Base-by-base conservation (phyloP, 2,797 vertebrate genomes). In the Podarcis siculus region DNA sequence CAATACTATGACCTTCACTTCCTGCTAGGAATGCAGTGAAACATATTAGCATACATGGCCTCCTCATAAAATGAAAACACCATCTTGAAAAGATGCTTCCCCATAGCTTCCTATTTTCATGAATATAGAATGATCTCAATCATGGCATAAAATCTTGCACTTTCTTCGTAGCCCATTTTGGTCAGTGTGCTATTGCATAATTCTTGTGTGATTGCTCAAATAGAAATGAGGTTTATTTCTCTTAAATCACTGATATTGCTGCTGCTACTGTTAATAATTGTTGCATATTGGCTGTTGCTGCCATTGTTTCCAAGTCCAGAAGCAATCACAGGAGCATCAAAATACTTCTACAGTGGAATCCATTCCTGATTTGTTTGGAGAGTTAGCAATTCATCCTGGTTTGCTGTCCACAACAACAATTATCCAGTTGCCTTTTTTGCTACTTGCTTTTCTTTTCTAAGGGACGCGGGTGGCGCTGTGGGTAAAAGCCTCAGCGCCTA, bases 1-100 rank as follows among this genome's bases (percentile, higher is more conserved):
- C 93, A 64, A 7, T 81, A n/a, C 55, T 73, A 55, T 55, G 77
- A 80, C 30, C 1, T 76, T 87, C 76, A 42, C 91, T 93, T 89
- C 49, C 35, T 35, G 42, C 58, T 23, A 84, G 45, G 55, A 3
- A 37, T 13, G 49, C n/a, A 27, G 23, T 35, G 37, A n/a, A 80
- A 25, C 35, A 21, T 9, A 35, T 17, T 37, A 5, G 42, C 3
- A 25, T 42, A 32, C 25, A 55, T 55, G 49, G 49, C 49, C 49
- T 15, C 4, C 49, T 49, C 12, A 55, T 55, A 15, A 55, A 55
- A 15, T 30, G 76, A 30, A 42, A 67, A 42, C 76, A 2, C 55
- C 23, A 49, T 30, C 25, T 82, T 87, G 80, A 82, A 83, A 37
- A 49, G 30, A 13, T 61, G 66, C 23, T 9, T 13, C 49, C 45